A percentile compares a stretch with the other conserved stretches of the same genome.
Conservation (phyloP, 1,140 invertebrate genomes). For the Monochamus saltuarius region DNA sequence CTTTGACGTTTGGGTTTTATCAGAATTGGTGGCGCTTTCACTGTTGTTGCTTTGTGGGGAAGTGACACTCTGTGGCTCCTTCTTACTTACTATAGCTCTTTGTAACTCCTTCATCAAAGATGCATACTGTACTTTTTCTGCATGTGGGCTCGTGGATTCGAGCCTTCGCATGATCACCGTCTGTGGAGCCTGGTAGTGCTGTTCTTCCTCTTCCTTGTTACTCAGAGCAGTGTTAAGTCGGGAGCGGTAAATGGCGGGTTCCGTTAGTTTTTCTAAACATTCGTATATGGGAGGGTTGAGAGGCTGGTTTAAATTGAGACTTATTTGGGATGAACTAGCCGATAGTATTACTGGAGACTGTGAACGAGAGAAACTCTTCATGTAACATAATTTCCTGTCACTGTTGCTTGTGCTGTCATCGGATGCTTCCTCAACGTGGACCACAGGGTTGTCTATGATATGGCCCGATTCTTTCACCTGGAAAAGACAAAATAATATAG, state of each 20-base stretch:
- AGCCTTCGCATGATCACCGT: constrained; percentile 32
- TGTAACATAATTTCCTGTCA: constrained; percentile 51
- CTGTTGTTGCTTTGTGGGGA: constrained; percentile 40
- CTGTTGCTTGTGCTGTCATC: constrained; percentile 50
- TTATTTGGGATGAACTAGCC: constrained; percentile 51
- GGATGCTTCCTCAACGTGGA: constrained; percentile 51
- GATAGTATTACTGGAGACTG: constrained; percentile 52
- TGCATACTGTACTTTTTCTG: constrained; percentile 53
- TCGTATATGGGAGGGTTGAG: constrained; percentile 51
- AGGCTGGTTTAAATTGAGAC: constrained; percentile 36
- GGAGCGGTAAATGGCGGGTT: constrained; percentile 49
- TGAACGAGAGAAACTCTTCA: constrained; percentile 54
- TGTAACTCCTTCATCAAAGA: constrained; percentile 55
- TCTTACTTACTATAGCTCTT: constrained; percentile 46
- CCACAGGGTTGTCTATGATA: constrained; percentile 47
- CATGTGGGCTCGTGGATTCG: constrained; percentile 38
- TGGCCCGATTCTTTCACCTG: constrained; percentile 19
- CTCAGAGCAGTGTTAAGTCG: constrained; percentile 48
- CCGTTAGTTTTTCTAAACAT: constrained; percentile 53
- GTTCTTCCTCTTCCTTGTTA: constrained; percentile 35
- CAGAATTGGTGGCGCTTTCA: constrained; percentile 34
- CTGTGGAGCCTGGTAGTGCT: constrained; percentile 46
- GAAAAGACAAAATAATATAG: neutral
- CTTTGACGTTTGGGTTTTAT: constrained; percentile 37
- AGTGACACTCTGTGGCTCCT: constrained; percentile 37